Evolutionary conservation across 2,113 vertebrate genomes (phyloP).

Genomic region (Crotalus horridus): DNA sequence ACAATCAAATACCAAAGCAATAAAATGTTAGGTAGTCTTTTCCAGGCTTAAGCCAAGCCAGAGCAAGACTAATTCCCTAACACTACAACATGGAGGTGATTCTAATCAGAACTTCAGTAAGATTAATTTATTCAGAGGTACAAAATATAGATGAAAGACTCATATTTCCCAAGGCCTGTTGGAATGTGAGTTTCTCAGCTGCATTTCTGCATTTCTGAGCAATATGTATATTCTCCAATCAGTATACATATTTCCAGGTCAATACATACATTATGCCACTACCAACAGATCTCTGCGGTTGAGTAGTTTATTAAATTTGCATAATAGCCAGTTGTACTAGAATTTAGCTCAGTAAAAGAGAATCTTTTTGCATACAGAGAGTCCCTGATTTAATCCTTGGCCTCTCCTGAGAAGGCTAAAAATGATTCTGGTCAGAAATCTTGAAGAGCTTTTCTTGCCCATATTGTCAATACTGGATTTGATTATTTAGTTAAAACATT

Average conservation of each 20-base stretch:
- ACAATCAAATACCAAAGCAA: background rate
- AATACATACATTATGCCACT: background rate
- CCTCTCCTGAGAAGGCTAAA: background rate
- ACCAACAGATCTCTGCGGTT: background rate
- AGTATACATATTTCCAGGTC: background rate
- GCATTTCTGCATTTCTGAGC: background rate
- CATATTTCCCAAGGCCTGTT: background rate
- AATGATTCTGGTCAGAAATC: background rate
- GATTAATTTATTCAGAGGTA: background rate
- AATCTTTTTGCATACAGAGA: background rate
- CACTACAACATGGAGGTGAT: background rate
- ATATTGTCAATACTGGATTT: background rate
- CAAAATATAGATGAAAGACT: background rate
- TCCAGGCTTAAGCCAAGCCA: background rate
- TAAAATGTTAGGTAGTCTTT: background rate
- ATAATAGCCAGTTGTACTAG: background rate
- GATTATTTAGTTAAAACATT: background rate
- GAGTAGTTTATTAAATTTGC: background rate
- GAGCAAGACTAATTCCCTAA: background rate
- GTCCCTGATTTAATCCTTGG: background rate
- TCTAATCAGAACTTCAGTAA: background rate
- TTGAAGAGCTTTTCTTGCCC: background rate
- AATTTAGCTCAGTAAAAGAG: background rate
- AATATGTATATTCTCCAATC: background rate
- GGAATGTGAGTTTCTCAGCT: background rate